phyloP scores from a whole-genome alignment of 2,888 invertebrate species.

The Lepas anatifera region DNA sequence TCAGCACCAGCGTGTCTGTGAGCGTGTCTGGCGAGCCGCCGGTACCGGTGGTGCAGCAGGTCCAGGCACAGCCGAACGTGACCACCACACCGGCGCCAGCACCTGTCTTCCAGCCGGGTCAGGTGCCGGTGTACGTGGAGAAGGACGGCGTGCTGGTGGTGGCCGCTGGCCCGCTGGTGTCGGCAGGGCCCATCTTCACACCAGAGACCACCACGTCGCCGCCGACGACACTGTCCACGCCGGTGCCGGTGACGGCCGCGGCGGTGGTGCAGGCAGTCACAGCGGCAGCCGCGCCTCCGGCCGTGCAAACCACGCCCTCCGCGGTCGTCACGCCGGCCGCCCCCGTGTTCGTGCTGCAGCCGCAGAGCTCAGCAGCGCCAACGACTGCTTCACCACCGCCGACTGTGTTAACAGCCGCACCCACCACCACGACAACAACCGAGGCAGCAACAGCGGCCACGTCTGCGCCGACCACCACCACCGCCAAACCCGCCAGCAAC shows the following conservation, averaged over 20 bases:
- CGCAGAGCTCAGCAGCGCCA: neutral
- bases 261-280: neutral
- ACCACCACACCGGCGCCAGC: neutral
- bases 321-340: neutral
- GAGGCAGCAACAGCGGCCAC: neutral
- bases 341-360: neutral
- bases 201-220: neutral
- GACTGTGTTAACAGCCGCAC: neutral
- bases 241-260: neutral
- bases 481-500: neutral
- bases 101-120: neutral
- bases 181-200: neutral
- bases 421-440: neutral
- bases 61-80: neutral
- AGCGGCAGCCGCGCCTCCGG: neutral
- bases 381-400: neutral
- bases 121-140: constrained; percentile 2
- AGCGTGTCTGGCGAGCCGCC: neutral
- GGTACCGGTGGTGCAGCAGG: neutral
- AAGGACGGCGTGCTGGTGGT: constrained; percentile 5
- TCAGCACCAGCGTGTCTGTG: constrained; percentile 3
- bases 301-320: neutral
- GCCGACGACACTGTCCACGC: neutral
- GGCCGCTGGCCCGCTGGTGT: neutral
- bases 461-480: neutral